Base-by-base conservation (phyloP, 1,140 invertebrate genomes). In the Heliconius nattereri region DNA sequence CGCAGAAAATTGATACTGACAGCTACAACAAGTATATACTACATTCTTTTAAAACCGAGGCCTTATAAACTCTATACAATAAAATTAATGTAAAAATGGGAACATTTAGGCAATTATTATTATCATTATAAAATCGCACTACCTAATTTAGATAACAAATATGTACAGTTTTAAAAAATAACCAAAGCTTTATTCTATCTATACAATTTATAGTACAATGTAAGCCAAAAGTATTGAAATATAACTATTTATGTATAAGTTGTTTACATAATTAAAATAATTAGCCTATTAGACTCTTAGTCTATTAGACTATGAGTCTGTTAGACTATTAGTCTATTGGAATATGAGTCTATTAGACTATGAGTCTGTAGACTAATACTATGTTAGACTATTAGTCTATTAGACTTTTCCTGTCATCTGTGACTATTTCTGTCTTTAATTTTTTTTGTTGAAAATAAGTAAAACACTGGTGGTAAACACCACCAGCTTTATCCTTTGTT, bases 11-110 rank as follows among this genome's bases (percentile, higher is more conserved):
- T 75, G 80, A 86, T 83, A 85, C 85, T 85, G 84, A 87, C 84
- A 86, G 75, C 89, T 92, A 92, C 86, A 89, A 88, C 83, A 88
- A 88, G 82, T 88, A 89, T 81, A 81, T 72, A 83, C 79, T 85
- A 86, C 83, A 72, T 86, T 79, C 75, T 80, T 84, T 32, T 66
- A 76, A 77, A 84, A 77, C 78, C 54, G 71, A 84, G 75, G 76
- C 75, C 77, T 75, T 76, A 90, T 93, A 92, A 90, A 93, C 91
- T 93, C 88, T 92, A 91, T 90, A 78, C 79, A 87, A 93, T 93
- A 93, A 85, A 93, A 90, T 91, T 75, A 93, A 93, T 90, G 87
- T 60, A 91, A 89, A 66, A 87, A 85, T 86, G n/a, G 76, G 72
- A 83, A 83, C 78, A 80, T 80, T 91, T 89, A 92, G 82, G 81